Percentiles rank a stretch among this genome's conserved stretches.
Conservation (phyloP, 64 coral and sea anemone species). For the Anthopleura sola region DNA sequence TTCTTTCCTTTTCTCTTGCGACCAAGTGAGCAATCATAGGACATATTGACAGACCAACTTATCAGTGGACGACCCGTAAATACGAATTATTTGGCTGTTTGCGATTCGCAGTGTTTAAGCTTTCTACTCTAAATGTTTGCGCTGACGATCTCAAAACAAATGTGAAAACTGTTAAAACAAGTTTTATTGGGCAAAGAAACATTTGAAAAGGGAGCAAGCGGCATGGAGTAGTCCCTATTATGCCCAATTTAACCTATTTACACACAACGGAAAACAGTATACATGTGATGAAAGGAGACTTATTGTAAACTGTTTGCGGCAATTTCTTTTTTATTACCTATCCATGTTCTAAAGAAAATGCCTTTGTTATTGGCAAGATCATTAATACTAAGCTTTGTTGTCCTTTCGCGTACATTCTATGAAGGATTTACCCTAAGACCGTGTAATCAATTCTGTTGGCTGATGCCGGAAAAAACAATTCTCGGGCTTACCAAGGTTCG, state of each 20-base stretch:
- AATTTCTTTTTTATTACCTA: slow-evolving; percentile 63
- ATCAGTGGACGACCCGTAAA: slow-evolving; percentile 74
- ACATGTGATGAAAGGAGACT: slow-evolving; percentile 46
- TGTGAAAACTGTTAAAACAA: slow-evolving; percentile 57
- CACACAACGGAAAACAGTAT: slow-evolving; percentile 47
- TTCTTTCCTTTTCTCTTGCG: not conserved
- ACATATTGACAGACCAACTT: slow-evolving; percentile 66
- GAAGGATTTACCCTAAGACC: not conserved
- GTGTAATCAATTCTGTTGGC: slow-evolving; percentile 3
- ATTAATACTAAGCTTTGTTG: not conserved
- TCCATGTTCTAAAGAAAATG: slow-evolving; percentile 31
- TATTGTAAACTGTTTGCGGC: slow-evolving; percentile 37
- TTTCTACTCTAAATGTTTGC: slow-evolving; percentile 95
- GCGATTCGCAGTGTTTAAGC: slow-evolving; percentile 90
- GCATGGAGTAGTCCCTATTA: slow-evolving; percentile 62
- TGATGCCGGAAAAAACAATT: slow-evolving; percentile 10
- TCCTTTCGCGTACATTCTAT: not conserved
- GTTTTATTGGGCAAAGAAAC: slow-evolving; percentile 61
- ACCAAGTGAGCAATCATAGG: slow-evolving; percentile 93
- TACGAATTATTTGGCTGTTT: slow-evolving; percentile 94
- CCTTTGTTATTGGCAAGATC: slow-evolving; percentile 32
- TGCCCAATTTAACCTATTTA: slow-evolving; percentile 72
- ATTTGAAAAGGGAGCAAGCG: slow-evolving; percentile 45
- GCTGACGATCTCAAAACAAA: slow-evolving; percentile 47
- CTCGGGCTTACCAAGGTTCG: not conserved